These are phyloP conservation scores for Caenorhabditis doughertyi DNA, from an alignment of 2,888 invertebrate genomes.

Conservation along the genomic window DNA sequence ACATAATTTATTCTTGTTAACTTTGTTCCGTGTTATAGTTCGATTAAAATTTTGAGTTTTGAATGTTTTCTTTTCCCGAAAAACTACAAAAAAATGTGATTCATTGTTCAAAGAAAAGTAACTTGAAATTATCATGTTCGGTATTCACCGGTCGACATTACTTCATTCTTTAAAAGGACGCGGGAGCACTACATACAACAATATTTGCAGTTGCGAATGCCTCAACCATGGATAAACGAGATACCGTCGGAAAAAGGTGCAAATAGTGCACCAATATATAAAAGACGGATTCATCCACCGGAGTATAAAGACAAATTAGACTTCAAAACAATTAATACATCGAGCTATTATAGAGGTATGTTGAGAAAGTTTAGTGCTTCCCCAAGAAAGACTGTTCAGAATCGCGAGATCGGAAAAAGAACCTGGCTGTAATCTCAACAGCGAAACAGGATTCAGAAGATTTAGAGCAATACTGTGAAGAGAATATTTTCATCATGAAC, in stretches of 20 bases:
- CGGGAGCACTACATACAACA: too few relatives aligned
- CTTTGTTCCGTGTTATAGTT: background rate
- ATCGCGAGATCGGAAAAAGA: background rate
- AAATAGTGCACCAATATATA: background rate
- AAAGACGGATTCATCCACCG: background rate
- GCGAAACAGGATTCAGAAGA: background rate
- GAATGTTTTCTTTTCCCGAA: too few relatives aligned
- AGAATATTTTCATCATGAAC: background rate
- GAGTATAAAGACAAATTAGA: background rate
- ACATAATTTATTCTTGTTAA: background rate
- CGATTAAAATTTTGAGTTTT: background rate
- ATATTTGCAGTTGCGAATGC: background rate
- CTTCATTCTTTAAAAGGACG: too few relatives aligned
- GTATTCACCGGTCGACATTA: too few relatives aligned
- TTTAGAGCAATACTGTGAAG: constrained; percentile 24
- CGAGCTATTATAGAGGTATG: background rate
- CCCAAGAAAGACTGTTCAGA: background rate
- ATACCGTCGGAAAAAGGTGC: too few relatives aligned
- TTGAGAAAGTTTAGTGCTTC: too few relatives aligned
- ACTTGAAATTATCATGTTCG: too few relatives aligned
- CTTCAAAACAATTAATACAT: constrained; percentile 2
- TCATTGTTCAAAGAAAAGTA: too few relatives aligned
- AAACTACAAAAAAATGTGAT: too few relatives aligned
- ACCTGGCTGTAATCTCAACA: background rate
- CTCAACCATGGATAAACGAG: constrained; percentile 10